phyloP scores from a whole-genome alignment of 1,140 invertebrate genomes.

The Phymastichus coffea region DNA sequence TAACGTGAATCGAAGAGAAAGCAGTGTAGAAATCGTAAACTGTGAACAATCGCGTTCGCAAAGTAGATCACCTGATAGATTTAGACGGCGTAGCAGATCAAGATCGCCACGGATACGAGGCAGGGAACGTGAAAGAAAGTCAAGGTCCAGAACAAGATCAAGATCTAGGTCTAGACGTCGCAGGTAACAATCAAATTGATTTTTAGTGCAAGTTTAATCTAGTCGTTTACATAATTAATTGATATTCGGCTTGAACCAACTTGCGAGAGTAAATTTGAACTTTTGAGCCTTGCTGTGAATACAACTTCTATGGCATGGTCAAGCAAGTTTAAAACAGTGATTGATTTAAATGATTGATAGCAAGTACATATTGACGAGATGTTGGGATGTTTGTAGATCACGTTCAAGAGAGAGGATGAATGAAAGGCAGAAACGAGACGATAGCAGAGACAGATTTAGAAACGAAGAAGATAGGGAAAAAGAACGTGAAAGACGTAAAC shows the following conservation, averaged over 20 bases:
- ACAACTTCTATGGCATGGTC: neutral
- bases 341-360: neutral
- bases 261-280: conserved; percentile 17
- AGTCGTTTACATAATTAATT: conserved; percentile 12
- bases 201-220: conserved; percentile 26
- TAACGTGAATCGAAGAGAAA: conserved; percentile 45
- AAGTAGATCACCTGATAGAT: conserved; percentile 52
- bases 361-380: neutral
- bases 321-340: conserved; percentile 13
- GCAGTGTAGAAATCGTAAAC: conserved; percentile 56
- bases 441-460: conserved; percentile 58
- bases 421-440: conserved; percentile 59
- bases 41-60: conserved; percentile 50
- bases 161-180: conserved; percentile 50
- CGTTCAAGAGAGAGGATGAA: conserved; percentile 58
- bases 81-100: conserved; percentile 55
- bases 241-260: conserved; percentile 14
- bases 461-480: conserved; percentile 78
- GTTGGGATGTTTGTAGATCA: conserved; percentile 46
- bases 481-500: conserved; percentile 78
- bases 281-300: conserved; percentile 7
- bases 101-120: conserved; percentile 59
- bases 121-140: conserved; percentile 65
- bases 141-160: conserved; percentile 50
- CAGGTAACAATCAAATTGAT: conserved; percentile 36